Evolutionary conservation across 2,797 vertebrate species (phyloP).

Genomic region (Pseudocheirus occidentalis): DNA sequence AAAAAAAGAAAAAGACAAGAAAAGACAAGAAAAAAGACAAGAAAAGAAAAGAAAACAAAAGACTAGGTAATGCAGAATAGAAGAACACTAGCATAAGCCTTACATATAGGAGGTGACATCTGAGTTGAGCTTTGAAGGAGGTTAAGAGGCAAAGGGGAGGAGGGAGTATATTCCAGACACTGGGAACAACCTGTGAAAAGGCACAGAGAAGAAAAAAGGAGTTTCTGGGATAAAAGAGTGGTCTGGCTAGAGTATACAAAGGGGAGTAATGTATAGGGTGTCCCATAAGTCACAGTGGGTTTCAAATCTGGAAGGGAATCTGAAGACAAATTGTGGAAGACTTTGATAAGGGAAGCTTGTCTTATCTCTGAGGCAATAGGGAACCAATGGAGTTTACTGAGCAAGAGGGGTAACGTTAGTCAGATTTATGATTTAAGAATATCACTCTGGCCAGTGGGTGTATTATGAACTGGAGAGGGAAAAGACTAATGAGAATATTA

Average conservation of each 20-base stretch:
- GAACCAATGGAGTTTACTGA: background rate
- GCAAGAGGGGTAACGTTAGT: background rate
- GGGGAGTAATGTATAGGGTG: background rate
- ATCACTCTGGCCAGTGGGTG: background rate
- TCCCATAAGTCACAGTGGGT: background rate
- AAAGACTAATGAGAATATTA: background rate
- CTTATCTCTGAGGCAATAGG: background rate
- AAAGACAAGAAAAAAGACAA: background rate
- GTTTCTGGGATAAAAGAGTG: too few species aligned
- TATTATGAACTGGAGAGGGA: background rate
- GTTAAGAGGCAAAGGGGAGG: background rate
- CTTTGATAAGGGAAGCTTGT: background rate
- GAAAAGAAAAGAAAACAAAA: background rate
- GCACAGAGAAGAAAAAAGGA: background rate
- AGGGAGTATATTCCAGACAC: background rate
- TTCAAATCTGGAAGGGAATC: background rate
- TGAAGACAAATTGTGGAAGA: background rate
- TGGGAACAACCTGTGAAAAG: background rate
- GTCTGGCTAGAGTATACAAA: background rate
- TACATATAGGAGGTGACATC: background rate
- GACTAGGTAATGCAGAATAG: background rate
- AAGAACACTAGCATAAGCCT: background rate
- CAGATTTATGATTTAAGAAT: background rate
- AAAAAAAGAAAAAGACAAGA: too few species aligned
- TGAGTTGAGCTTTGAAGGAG: background rate